Evolutionary conservation across 2,113 vertebrate species (phyloP).

Genomic region (Macquaria ambigua): DNA sequence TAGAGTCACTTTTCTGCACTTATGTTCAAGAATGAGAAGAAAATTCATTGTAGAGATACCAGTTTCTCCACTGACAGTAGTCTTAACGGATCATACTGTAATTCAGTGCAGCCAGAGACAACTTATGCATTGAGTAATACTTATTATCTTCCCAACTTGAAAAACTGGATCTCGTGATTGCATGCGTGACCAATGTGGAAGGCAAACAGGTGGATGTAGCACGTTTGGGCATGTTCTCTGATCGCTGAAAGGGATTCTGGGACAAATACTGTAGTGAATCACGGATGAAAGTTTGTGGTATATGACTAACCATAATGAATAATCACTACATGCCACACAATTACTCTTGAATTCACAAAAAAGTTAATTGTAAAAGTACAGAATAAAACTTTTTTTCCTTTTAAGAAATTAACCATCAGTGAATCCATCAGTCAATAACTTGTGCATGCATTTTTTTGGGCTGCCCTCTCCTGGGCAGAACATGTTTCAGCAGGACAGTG

Average conservation of each 20-base stretch:
- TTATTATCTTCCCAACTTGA: no score
- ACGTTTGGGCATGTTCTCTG: not conserved
- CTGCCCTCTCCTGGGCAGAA: not conserved
- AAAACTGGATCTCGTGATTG: not conserved
- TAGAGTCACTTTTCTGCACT: not conserved
- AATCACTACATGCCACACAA: no score
- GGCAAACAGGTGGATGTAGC: not conserved
- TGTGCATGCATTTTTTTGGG: not conserved
- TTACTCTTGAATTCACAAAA: not conserved
- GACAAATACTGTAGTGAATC: not conserved
- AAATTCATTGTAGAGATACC: not conserved
- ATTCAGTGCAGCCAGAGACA: not conserved
- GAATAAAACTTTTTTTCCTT: not conserved
- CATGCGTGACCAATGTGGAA: not conserved
- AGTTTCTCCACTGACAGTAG: not conserved
- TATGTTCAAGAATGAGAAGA: not conserved
- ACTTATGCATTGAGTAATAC: not conserved
- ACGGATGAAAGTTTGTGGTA: not conserved
- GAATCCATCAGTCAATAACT: not conserved
- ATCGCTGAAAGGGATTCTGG: not conserved
- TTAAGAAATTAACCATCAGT: not conserved
- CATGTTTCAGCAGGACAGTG: slow-evolving; percentile 27
- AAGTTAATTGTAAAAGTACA: not conserved
- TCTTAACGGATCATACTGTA: not conserved
- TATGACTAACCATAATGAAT: not conserved